Evolutionary conservation across 2,888 invertebrate species (phyloP), one percentile per base, ranked within the genome.

Genomic region (Zaprionus obscuricornis): DNA sequence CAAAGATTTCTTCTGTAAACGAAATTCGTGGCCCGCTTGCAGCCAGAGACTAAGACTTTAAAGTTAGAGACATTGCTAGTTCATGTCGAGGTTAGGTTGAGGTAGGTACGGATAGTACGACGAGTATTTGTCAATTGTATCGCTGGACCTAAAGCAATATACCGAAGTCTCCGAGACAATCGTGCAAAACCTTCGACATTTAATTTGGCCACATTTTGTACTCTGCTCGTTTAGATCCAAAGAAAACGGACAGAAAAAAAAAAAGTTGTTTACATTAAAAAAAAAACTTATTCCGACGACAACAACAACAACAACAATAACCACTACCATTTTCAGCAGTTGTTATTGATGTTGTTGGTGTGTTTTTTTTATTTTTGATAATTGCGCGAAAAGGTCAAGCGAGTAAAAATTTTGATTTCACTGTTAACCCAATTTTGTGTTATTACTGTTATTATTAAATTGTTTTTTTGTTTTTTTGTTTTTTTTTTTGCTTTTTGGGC

Each of bases 131-230:
- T 79, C 82, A 79, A 84, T 84, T 79, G 71, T 72, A 74, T 51
- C 51, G 46, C 49, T 50, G 29, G 16, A 40, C 67, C 47, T 26
- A 37, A 59, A 49, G 34, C 55, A n/a, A n/a, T 43, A 57, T 42
- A 24, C 40, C 39, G 14, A 47, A 49, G 22, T 34, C 40, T 49
- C 39, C 29, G 56, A 79, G 77, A 77, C 71, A 74, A 69, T 79
- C 78, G 78, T 79, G 78, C 78, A 76, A 82, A 81, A 79, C 85
- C 81, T 82, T 82, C 81, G 81, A 72, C 81, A 82, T 82, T 82
- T 82, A 82, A 82, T 85, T 82, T 83, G 69, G 69, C 66, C 65
- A 78, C 76, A 64, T 76, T 76, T 79, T 62, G 39, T 36, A 52
- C 62, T 59, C 33, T 40, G 40, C 17, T 29, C 22, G 29, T 34